Percentiles rank a stretch among this genome's conserved stretches.
Conservation (phyloP, 2,797 vertebrate genomes). For the Tragopan temminckii region DNA sequence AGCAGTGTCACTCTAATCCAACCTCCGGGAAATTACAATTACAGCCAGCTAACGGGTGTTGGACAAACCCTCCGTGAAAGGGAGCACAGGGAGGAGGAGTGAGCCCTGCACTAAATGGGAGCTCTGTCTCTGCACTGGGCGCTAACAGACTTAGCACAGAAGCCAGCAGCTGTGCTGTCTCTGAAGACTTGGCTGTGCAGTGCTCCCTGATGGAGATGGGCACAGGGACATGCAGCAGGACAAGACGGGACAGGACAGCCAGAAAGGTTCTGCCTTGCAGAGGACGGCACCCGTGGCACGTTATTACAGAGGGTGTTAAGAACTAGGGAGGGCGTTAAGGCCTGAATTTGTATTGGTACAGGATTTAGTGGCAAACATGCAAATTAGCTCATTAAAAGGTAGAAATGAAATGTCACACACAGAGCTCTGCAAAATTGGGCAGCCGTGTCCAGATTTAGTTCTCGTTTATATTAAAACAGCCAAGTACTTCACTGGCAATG, state of each 20-base stretch:
- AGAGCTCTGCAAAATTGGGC: background rate
- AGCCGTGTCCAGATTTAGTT: background rate
- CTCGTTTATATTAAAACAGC: background rate
- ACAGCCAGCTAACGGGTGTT: background rate
- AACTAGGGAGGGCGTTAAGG: background rate
- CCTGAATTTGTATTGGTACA: background rate
- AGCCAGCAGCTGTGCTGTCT: background rate
- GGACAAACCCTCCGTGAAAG: background rate
- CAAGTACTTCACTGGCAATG: background rate
- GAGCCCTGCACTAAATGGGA: background rate
- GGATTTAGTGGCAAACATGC: background rate
- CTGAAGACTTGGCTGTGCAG: background rate
- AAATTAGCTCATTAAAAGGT: constrained; percentile 26
- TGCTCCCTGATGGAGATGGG: background rate
- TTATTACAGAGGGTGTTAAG: background rate
- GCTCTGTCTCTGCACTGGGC: fast-evolving
- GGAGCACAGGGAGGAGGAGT: background rate
- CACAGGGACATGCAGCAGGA: background rate
- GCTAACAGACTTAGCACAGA: fast-evolving
- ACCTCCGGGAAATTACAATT: background rate
- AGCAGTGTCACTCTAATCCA: background rate
- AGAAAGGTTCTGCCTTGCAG: background rate
- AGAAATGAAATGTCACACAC: background rate
- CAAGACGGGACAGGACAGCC: background rate
- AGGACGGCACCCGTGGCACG: background rate